A percentile compares a stretch with the other conserved stretches of the same genome.
These are phyloP conservation scores for Heliocidaris tuberculata DNA, from an alignment of 35 echinoderm and acorn worm genomes.

Conservation along the genomic window DNA sequence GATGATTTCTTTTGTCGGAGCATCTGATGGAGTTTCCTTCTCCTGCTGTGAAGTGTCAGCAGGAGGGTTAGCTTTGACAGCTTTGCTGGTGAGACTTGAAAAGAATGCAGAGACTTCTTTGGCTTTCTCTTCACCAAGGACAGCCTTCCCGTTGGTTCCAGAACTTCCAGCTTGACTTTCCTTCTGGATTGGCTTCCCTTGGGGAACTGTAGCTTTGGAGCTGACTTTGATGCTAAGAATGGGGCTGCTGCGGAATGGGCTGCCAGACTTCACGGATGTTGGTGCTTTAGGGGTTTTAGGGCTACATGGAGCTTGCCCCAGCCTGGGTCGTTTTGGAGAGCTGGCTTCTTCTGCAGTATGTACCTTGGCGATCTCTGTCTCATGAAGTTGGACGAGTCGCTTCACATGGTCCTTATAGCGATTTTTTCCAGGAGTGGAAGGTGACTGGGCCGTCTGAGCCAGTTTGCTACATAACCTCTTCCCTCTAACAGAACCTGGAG, in stretches of 20 bases:
- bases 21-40: neutral
- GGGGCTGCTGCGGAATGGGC: neutral
- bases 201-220: neutral
- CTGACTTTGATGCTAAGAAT: neutral
- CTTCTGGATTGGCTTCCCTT: neutral
- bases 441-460: neutral
- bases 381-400: conserved; percentile 29
- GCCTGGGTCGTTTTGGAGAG: conserved; percentile 45
- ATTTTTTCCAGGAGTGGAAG: conserved; percentile 17
- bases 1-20: neutral
- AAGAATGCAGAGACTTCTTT: conserved; percentile 38
- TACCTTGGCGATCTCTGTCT: conserved; percentile 32
- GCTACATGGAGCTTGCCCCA: conserved; percentile 1
- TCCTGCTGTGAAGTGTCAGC: neutral
- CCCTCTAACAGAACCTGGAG: neutral
- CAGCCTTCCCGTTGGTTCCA: neutral
- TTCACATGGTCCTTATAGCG: conserved; percentile 55
- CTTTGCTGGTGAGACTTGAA: neutral
- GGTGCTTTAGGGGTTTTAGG: neutral
- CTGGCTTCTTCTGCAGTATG: conserved; percentile 26
- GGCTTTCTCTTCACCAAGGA: conserved; percentile 28
- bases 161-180: neutral
- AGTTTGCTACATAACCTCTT: neutral
- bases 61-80: neutral
- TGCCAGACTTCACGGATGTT: neutral